A percentile compares a stretch with the other conserved stretches of the same genome.
Evolutionary conservation across 2,797 vertebrate species (phyloP).

Genomic region (Sebastes wilsoni): DNA sequence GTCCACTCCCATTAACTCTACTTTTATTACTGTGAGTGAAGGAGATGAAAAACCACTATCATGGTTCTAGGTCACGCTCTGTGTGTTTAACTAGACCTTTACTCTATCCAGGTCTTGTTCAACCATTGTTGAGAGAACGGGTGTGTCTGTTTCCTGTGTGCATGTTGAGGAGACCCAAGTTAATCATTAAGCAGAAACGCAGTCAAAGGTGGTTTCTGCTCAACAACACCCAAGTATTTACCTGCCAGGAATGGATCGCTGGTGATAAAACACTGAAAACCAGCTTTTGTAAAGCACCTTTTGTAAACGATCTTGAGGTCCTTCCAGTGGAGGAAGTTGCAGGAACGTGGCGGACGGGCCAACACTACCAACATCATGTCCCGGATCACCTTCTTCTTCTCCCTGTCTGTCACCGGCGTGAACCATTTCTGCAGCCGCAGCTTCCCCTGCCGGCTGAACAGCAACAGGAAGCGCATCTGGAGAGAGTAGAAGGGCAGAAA

Average conservation of each 20-base stretch:
- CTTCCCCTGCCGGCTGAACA: constrained; percentile 98
- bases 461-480: constrained; percentile 93
- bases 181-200: constrained; percentile 18
- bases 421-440: constrained; percentile 97
- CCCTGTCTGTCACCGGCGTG: constrained; percentile 87
- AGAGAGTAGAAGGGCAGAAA: neutral
- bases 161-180: neutral
- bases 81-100: constrained; percentile 12
- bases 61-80: neutral
- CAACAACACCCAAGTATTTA: neutral
- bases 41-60: neutral
- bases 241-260: neutral
- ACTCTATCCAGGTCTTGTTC: neutral
- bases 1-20: neutral
- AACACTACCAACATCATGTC: constrained; percentile 91
- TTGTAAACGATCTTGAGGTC: constrained; percentile 98
- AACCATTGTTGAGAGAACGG: neutral
- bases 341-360: constrained; percentile 87
- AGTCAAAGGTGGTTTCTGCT: neutral
- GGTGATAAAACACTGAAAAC: neutral
- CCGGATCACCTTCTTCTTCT: constrained; percentile 93
- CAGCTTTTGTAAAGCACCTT: constrained; percentile 80
- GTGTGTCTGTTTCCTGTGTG: constrained; percentile 1
- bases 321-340: constrained; percentile 96
- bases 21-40: neutral